Evolutionary conservation across 2,113 vertebrate genomes (phyloP), one percentile per base, ranked within the genome.

Genomic region (Pseudopodoces humilis): DNA sequence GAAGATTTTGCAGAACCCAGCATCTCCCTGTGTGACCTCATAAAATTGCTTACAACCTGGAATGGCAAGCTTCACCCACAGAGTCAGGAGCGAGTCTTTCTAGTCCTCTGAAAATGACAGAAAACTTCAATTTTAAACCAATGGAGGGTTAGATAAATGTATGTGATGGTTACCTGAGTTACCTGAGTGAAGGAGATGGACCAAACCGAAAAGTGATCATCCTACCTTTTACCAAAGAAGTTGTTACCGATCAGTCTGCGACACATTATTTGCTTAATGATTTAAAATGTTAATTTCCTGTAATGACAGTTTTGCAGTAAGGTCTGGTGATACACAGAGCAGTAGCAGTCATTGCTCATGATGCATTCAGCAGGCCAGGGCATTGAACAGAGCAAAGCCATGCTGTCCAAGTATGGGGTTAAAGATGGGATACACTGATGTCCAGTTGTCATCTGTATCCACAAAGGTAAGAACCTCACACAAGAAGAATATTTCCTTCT

Each of bases 221-320:
- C 31, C 75, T 41, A 31, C 4, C 43, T 30, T 74, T 80, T 43
- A 89, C 11, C 15, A 67, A 53, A 33, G 30, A 25, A 62, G 10
- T 22, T 16, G 10, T n/a, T 70, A 50, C 5, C 2, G 4, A 10
- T 39, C 33, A 74, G n/a, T 25, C 13, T 37, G 20, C 0, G 0
- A 46, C 8, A 58, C 2, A 63, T 3, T 1, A 6, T 39, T 88
- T 83, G 7, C 13, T 35, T 67, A 87, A 52, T 44, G 47, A 52
- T 2, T 2, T 63, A 47, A 92, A 68, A 78, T 44, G 11, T 4
- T 67, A 35, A 8, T 50, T 75, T 81, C 43, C 33, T 67, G 9
- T 37, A 33, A 30, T 31, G 69, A n/a, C 4, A 83, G 55, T 39
- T 65, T 70, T 80, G 8, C 18, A 35, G 8, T 24, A 23, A 58